phyloP scores from a whole-genome alignment of 1,140 invertebrate species.

The Drosophila carrolli region DNA sequence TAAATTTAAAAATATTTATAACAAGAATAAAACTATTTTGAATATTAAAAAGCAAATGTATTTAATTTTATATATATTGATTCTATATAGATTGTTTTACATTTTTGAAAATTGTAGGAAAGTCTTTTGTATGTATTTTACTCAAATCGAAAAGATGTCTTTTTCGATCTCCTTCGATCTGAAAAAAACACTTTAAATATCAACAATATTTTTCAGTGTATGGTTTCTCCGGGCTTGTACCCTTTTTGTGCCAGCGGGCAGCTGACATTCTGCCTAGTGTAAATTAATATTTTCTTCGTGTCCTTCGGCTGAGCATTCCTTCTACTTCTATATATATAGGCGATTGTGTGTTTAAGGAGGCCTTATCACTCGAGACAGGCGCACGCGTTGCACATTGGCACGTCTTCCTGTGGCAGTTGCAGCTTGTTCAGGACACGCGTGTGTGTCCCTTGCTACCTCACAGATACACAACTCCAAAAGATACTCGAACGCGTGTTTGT shows the following conservation, averaged over 20 bases:
- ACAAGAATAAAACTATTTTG: too few species aligned
- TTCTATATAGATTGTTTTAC: too few species aligned
- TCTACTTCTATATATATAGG: not conserved
- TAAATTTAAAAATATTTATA: too few species aligned
- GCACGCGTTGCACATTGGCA: conserved; percentile 71
- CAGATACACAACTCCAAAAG: conserved; percentile 28
- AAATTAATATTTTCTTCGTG: conserved; percentile 76
- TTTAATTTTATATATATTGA: too few species aligned
- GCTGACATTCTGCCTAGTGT: conserved; percentile 65
- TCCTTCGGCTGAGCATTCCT: conserved; percentile 22
- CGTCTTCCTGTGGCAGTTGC: conserved; percentile 62
- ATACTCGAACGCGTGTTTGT: conserved; percentile 38
- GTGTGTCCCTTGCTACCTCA: conserved; percentile 65
- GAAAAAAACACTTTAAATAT: not conserved
- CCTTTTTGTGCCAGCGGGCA: conserved; percentile 56
- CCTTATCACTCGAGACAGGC: conserved; percentile 66
- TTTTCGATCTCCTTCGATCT: too few species aligned
- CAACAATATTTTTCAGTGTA: not conserved
- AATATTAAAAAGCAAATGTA: too few species aligned
- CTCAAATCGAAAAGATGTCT: too few species aligned
- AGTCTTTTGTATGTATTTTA: too few species aligned
- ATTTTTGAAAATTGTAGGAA: too few species aligned
- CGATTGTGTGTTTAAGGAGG: conserved; percentile 26
- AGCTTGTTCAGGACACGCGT: conserved; percentile 69
- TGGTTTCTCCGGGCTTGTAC: conserved; percentile 1